A percentile compares a stretch with the other conserved stretches of the same genome.
Evolutionary conservation across 1,140 invertebrate species (phyloP).

Genomic region (Ooceraea biroi): DNA sequence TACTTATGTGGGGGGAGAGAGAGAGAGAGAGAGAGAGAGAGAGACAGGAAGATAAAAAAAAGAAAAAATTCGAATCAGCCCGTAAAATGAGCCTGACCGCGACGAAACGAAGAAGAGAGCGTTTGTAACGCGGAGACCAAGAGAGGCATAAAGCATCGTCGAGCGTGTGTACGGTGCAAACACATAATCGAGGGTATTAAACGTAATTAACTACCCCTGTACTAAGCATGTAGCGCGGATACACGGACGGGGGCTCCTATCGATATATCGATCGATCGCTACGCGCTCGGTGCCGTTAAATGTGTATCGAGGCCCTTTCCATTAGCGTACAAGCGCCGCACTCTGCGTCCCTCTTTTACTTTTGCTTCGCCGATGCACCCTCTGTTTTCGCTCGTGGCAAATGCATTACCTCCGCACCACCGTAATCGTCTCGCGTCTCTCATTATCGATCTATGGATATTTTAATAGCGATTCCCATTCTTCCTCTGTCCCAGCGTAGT

Average conservation of each 20-base stretch:
- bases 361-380: slow-evolving; percentile 62
- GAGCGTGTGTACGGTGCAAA: slow-evolving; percentile 81
- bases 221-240: slow-evolving; percentile 71
- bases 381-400: slow-evolving; percentile 79
- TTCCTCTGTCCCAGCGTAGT: neutral
- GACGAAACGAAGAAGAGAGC: slow-evolving; percentile 34
- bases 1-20: slow-evolving; percentile 14
- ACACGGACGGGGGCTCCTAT: slow-evolving; percentile 74
- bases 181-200: slow-evolving; percentile 84
- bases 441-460: slow-evolving; percentile 70
- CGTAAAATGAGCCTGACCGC: slow-evolving; percentile 50
- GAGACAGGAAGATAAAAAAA: neutral
- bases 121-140: slow-evolving; percentile 46
- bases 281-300: slow-evolving; percentile 66
- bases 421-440: slow-evolving; percentile 79
- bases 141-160: slow-evolving; percentile 73
- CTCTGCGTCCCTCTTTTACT: slow-evolving; percentile 66
- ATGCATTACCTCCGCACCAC: slow-evolving; percentile 77
- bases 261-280: slow-evolving; percentile 82
- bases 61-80: slow-evolving; percentile 35
- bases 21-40: neutral
- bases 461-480: slow-evolving; percentile 42
- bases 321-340: slow-evolving; percentile 76
- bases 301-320: slow-evolving; percentile 79
- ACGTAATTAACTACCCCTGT: slow-evolving; percentile 84